These are phyloP conservation scores for Clepsis dumicolana DNA, from an alignment of 2,888 invertebrate species.

Conservation along the genomic window DNA sequence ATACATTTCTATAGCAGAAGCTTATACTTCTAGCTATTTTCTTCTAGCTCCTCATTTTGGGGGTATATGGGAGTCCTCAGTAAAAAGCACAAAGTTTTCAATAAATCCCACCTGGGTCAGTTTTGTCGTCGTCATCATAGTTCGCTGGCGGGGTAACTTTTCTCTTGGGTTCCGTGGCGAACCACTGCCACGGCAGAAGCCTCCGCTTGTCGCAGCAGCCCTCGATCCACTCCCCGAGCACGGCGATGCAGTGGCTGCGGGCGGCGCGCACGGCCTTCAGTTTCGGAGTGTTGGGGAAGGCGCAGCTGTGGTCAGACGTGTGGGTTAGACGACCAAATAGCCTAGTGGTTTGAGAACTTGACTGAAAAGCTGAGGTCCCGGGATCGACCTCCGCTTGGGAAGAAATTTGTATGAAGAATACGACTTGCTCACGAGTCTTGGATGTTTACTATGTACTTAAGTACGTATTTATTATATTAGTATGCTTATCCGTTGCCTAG, in stretches of 20 bases:
- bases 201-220: conserved; percentile 87
- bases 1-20: too few relatives aligned
- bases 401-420: too few relatives aligned
- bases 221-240: conserved; percentile 91
- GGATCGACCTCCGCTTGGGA: too few relatives aligned
- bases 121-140: conserved; percentile 48
- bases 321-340: too few relatives aligned
- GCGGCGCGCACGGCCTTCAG: conserved; percentile 89
- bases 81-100: neutral
- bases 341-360: too few relatives aligned
- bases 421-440: too few relatives aligned
- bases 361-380: too few relatives aligned
- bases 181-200: conserved; percentile 88
- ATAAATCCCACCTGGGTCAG: neutral
- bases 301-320: conserved; percentile 89
- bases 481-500: too few relatives aligned
- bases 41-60: neutral
- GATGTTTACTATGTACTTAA: too few relatives aligned
- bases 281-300: conserved; percentile 96
- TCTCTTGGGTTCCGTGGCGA: conserved; percentile 83
- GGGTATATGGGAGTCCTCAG: neutral
- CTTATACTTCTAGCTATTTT: too few relatives aligned
- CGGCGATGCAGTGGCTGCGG: conserved; percentile 85
- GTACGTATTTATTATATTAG: too few relatives aligned
- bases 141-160: conserved; percentile 31